phyloP scores from a whole-genome alignment of 1,140 invertebrate genomes.

The Temnothorax longispinosus region DNA sequence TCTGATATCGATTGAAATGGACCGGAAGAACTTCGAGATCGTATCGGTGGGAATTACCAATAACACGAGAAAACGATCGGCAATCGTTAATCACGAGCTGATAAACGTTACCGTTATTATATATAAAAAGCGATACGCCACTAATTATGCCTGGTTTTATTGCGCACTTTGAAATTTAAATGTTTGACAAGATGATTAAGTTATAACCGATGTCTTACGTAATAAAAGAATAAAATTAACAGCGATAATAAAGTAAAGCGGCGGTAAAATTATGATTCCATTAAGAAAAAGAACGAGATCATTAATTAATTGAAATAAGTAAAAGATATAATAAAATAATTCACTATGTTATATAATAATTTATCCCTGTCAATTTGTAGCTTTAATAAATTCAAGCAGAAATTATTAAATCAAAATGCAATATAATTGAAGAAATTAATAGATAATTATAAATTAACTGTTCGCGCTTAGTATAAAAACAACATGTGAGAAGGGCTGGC shows the following conservation, averaged over 20 bases:
- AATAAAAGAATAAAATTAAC: constrained; percentile 14
- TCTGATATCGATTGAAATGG: background rate
- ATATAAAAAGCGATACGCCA: constrained; percentile 3
- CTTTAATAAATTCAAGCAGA: background rate
- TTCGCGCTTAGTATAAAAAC: no score
- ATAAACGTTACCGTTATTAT: constrained; percentile 15
- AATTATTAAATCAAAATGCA: background rate
- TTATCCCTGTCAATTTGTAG: background rate
- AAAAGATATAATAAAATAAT: constrained; percentile 15
- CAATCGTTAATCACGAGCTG: constrained; percentile 12
- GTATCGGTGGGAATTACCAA: background rate
- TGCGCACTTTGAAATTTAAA: constrained; percentile 21
- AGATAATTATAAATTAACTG: background rate
- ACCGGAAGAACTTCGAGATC: background rate
- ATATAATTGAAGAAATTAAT: background rate
- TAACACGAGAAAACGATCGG: background rate
- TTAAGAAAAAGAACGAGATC: background rate
- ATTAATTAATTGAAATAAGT: background rate
- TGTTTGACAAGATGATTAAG: background rate
- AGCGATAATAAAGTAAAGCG: background rate
- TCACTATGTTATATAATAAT: background rate
- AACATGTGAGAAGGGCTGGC: no score
- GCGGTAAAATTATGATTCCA: background rate
- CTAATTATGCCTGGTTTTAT: constrained; percentile 6
- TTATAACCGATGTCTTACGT: constrained; percentile 4